Base-by-base conservation (phyloP, 64 coral and sea anemone genomes). In the Stichodactyla mertensii region DNA sequence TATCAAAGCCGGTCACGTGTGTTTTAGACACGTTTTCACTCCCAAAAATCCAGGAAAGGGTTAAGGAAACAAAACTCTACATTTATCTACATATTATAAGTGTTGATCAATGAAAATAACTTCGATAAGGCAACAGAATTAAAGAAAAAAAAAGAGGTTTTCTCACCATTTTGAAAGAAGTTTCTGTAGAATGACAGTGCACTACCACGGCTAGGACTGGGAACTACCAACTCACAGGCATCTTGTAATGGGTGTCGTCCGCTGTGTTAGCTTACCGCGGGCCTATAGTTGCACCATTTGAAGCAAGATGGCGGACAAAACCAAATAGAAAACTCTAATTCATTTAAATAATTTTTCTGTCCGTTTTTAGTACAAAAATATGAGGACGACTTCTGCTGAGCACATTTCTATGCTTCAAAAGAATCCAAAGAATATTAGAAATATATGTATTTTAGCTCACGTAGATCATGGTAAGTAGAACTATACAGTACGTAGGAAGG, bases 381-480 rank as follows among this genome's bases (percentile, higher is more conserved):
- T 99, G 93, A 99, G 86, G 54, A 91, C 60, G 13, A 78, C 90
- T n/a, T 84, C 93, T 51, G 52, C 82, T 14, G 80, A 99, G 22
- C 56, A 86, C 53, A 83, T 99, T 61, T 88, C 86, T 57, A 55
- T 92, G 61, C 93, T 99, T 51, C 97, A 99, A 59, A 92, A 89
- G 81, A 94, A 95, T 88, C 93, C 97, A 80, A 92, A 99, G 56
- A 95, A 89, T 79, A 99, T 99, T 15, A 99, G 97, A 77, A 99
- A 99, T 89, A 99, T 99, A 53, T 99, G 97, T 91, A 99, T 99
- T 78, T 88, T 99, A 80, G 97, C 97, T 18, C 97, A 99, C 64
- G 97, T 99, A 20, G 97, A 99, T 55, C 97, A 99, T 26, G 97
- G 97, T 99, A 86, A 90, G 93, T 55, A 3, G 57, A 58, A 15